Base-by-base conservation (phyloP, 2,888 invertebrate species). In the Biston stratarius region DNA sequence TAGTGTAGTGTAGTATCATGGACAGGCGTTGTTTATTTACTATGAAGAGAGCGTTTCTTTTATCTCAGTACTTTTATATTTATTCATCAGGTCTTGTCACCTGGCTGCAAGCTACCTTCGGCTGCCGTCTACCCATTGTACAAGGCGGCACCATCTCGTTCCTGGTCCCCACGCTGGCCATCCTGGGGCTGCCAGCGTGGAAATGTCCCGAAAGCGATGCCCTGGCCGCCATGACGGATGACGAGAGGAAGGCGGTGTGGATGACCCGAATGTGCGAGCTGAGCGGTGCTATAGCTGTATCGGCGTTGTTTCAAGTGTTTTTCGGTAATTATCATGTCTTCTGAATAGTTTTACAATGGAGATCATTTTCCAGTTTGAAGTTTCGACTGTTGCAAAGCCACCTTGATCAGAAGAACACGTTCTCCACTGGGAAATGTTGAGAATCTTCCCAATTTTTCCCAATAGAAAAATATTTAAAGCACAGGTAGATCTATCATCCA, bases 81-180 rank as follows among this genome's bases (percentile, higher is more conserved):
- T 33, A 9, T 6, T 14, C 15, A 11, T 24, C 61, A 94, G 96
- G 97, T n/a, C 88, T 97, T 3, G 95, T 97, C 47, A 97, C 97
- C 0, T 95, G 96, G 83, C 80, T 97, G 10, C 97, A 97, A 85
- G 91, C 95, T 0, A 96, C 96, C 0, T 95, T 97, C 84, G 97
- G 97, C 3, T 96, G 97, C 77, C 95, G 97, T 0, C 86, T 97
- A 71, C 97, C 97, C 5, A 95, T 97, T 63, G 96, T 97, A 0
- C 97, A 97, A 94, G 97, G 95, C 11, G 97, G 97, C 5, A 97
- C 97, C 0, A 97, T 97, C 78, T 96, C 97, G 0, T 97, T 97
- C 88, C 87, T 97, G 61, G 96, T 97, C 6, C 97, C 97, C 0
- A 97, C 97, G 0, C 87, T 97, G 66, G 96, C 97, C 3, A 96